These are phyloP conservation scores for Tuta absoluta DNA, from an alignment of 2,888 invertebrate genomes.

Conservation along the genomic window DNA sequence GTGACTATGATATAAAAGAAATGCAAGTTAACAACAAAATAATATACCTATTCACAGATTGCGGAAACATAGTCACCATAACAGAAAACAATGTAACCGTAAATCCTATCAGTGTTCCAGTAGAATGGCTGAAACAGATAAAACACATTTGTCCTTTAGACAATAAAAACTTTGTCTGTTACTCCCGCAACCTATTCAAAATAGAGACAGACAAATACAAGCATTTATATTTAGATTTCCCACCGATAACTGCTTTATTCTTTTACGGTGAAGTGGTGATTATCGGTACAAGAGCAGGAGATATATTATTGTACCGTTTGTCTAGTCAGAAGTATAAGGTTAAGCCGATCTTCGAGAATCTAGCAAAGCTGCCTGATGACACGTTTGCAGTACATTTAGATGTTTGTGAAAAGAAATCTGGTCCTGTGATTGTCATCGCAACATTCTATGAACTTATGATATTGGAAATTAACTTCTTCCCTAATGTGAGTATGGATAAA, in stretches of 20 bases:
- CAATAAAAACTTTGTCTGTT: conserved; percentile 63
- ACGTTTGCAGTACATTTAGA: conserved; percentile 65
- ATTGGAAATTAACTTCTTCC: conserved; percentile 62
- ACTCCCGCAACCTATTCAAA: conserved; percentile 65
- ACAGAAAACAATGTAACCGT: conserved; percentile 41
- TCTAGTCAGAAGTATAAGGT: conserved; percentile 54
- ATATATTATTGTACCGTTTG: conserved; percentile 62
- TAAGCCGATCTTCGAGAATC: conserved; percentile 57
- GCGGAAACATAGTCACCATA: conserved; percentile 60
- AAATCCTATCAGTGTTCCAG: conserved; percentile 52
- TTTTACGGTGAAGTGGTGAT: conserved; percentile 66
- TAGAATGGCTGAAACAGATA: conserved; percentile 64
- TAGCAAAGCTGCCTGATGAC: conserved; percentile 57
- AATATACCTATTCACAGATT: conserved; percentile 60
- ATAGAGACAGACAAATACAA: conserved; percentile 61
- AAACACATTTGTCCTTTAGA: conserved; percentile 59
- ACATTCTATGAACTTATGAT: conserved; percentile 63
- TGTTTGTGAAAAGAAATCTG: conserved; percentile 62
- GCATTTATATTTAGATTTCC: conserved; percentile 67
- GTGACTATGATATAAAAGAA: conserved; percentile 61
- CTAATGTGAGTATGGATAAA: conserved; percentile 55
- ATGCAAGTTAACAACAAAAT: conserved; percentile 50
- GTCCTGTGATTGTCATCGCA: conserved; percentile 59
- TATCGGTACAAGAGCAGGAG: conserved; percentile 58
- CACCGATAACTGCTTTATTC: conserved; percentile 63